Evolutionary conservation across 1,140 invertebrate genomes (phyloP).

Genomic region (Monomorium pharaonis): DNA sequence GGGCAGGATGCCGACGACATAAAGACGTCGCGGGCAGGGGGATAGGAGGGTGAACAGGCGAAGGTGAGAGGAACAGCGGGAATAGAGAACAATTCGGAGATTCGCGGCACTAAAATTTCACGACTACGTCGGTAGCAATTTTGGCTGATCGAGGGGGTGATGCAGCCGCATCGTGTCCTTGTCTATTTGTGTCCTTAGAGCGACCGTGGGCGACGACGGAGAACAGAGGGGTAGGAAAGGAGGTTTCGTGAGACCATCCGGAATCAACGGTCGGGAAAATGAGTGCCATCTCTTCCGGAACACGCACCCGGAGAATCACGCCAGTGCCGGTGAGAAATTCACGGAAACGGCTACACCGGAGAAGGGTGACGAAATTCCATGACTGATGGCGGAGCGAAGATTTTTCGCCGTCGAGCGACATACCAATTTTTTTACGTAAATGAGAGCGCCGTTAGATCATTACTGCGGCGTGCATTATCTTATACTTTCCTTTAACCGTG

Average conservation of each 20-base stretch:
- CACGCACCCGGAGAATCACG: constrained; percentile 73
- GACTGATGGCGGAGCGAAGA: constrained; percentile 39
- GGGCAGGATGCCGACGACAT: constrained; percentile 38
- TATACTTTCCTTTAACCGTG: background rate
- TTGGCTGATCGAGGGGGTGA: constrained; percentile 73
- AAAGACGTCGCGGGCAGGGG: constrained; percentile 10
- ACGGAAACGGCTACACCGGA: constrained; percentile 2
- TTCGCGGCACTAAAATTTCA: constrained; percentile 78
- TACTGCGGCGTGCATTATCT: constrained; percentile 34
- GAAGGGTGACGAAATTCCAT: constrained; percentile 67
- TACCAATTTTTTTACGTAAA: constrained; percentile 34
- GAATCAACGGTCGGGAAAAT: constrained; percentile 83
- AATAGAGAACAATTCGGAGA: constrained; percentile 67
- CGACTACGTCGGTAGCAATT: constrained; percentile 76
- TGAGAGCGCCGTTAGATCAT: constrained; percentile 33
- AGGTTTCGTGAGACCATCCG: constrained; percentile 72
- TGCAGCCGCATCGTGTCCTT: constrained; percentile 54
- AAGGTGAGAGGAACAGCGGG: constrained; percentile 7
- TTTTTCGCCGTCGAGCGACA: constrained; percentile 12
- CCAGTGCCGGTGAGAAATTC: constrained; percentile 60
- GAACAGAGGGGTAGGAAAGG: constrained; percentile 28
- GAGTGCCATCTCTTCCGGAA: constrained; percentile 82
- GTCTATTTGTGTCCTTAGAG: constrained; percentile 53
- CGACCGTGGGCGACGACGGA: constrained; percentile 27
- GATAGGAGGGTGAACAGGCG: background rate